Evolutionary conservation across 2,888 invertebrate species (phyloP), one percentile per base, ranked within the genome.

Genomic region (Amphipoea oculea): DNA sequence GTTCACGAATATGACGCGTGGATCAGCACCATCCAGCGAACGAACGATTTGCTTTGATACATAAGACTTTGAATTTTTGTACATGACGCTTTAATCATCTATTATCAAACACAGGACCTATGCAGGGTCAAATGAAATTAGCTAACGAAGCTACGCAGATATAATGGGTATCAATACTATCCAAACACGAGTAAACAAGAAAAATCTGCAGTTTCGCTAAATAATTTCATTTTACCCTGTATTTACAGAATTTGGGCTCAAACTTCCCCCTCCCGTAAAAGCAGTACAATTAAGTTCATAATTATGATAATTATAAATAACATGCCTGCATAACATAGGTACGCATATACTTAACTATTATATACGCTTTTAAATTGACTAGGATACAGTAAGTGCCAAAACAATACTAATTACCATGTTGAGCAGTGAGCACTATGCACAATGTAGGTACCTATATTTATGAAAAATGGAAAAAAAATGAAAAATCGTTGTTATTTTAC

Each of bases 351-450:
- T 51, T 51, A 17, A 17, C 51, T 14, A 51, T 51, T 45, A 45
- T 9, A 42, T 45, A 51, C 20, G 51, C 51, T 51, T 51, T 51
- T 51, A 51, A 51, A 51, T 51, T 48, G 4, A 51, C 0, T 51
- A n/a, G 17, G 4, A 51, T 51, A 80, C 4, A 14, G 36, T 65
- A 54, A 51, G 83, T 83, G 84, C 83, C 84, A 82, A 82, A 82
- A 60, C 9, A 57, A 63, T 63, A 69, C 20, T 29, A 48, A 54
- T 40, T 40, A 62, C 45, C 17, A 23, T 70, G 11, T 68, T 42
- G 23, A 81, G 68, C 40, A 72, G 57, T 42, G 23, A 81, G 68
- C 40, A 72, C 12, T 66, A 66, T 79, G n/a, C 11, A 48, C 70
- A 78, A 29, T 4, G 14, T 36, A n/a, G n/a, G n/a, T n/a, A 36